These are phyloP conservation scores for Gallinago media DNA, from an alignment of 2,113 vertebrate species.

Conservation along the genomic window DNA sequence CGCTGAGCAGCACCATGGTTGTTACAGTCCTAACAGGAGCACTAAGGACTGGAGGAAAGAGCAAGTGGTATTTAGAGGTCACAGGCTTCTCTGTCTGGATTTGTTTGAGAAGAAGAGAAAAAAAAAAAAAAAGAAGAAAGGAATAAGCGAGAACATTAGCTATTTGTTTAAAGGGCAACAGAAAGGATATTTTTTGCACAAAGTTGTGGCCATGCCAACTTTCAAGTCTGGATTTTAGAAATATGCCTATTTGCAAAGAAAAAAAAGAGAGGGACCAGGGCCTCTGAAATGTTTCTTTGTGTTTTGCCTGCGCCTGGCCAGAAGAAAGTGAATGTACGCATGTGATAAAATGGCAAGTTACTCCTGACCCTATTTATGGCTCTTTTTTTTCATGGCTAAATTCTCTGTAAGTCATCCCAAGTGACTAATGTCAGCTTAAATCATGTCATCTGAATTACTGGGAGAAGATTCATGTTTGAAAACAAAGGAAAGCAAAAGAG, in stretches of 20 bases:
- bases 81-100: neutral
- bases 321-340: neutral
- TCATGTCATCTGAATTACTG: constrained; percentile 30
- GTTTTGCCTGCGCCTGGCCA: neutral
- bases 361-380: constrained; percentile 14
- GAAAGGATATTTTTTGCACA: constrained; percentile 43
- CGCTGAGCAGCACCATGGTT: neutral
- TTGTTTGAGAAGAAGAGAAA: neutral
- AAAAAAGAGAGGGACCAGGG: neutral
- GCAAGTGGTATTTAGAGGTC: neutral
- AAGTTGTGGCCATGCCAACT: constrained; percentile 41
- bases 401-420: constrained; percentile 24
- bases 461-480: constrained; percentile 15
- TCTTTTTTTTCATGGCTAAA: constrained; percentile 6
- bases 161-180: constrained; percentile 61
- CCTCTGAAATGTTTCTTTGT: constrained; percentile 53
- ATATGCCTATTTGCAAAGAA: neutral
- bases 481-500: constrained; percentile 6
- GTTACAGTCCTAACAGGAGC: neutral
- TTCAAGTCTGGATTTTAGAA: constrained; percentile 60
- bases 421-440: constrained; percentile 39
- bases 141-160: neutral
- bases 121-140: neutral
- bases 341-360: constrained; percentile 22
- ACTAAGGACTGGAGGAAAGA: neutral